A percentile compares a stretch with the other conserved stretches of the same genome.
Conservation (phyloP, 1,140 invertebrate genomes). For the Choristoneura fumiferana region DNA sequence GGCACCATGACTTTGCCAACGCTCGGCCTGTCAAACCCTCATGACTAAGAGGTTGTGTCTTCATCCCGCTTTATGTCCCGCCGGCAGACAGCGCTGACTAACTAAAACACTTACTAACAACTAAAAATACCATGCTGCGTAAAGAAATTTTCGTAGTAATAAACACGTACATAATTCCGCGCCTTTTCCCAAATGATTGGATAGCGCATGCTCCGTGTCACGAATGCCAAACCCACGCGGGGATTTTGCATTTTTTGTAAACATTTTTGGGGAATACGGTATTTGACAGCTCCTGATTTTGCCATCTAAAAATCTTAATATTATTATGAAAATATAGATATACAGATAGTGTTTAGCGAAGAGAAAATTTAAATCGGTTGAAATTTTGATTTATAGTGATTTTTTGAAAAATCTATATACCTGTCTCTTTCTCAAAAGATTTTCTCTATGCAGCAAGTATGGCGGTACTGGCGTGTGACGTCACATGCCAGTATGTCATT, state of each 20-base stretch:
- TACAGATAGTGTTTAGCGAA: no score
- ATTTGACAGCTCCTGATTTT: no score
- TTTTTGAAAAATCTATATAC: no score
- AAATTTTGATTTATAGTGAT: no score
- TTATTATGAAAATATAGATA: no score
- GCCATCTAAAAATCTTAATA: no score
- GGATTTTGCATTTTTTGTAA: conserved; percentile 13
- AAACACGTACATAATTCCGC: no score
- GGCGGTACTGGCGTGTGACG: no score
- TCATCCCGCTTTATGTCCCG: neutral
- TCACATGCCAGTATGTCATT: no score
- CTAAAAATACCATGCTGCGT: conserved; percentile 1
- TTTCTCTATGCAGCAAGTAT: no score
- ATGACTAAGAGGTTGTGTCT: neutral
- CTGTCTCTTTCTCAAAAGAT: no score
- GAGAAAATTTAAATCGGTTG: no score
- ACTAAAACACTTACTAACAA: conserved; percentile 3
- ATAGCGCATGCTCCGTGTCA: conserved; percentile 35
- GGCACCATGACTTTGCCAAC: neutral
- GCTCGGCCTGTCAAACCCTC: neutral
- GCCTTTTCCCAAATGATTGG: conserved; percentile 17
- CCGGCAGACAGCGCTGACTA: conserved; percentile 5
- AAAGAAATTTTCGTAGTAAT: neutral
- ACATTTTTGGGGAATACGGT: neutral
- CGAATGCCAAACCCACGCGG: conserved; percentile 24